phyloP scores from a whole-genome alignment of 2,797 vertebrate species.

The Poeciliopsis infans region DNA sequence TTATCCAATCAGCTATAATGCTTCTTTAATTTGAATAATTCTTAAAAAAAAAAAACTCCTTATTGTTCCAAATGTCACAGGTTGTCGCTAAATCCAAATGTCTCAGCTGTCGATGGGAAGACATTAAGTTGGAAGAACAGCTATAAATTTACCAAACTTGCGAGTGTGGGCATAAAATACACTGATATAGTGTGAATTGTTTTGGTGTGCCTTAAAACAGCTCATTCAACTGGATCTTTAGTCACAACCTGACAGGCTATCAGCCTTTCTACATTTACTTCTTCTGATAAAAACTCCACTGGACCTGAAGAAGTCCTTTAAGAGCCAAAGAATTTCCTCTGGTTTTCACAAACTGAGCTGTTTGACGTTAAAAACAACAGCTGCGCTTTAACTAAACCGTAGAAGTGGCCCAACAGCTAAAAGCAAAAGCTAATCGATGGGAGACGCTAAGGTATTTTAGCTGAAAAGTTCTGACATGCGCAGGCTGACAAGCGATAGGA shows the following conservation, averaged over 20 bases:
- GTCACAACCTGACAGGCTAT: neutral
- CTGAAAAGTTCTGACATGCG: conserved; percentile 34
- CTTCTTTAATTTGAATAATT: neutral
- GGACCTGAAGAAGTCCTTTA: neutral
- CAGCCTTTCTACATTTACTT: neutral
- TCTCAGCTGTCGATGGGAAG: neutral
- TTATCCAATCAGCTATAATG: neutral
- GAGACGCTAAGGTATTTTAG: conserved; percentile 24
- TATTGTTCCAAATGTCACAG: neutral
- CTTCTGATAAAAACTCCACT: neutral
- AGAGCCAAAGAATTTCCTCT: neutral
- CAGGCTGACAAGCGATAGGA: conserved; percentile 49
- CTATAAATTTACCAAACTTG: neutral
- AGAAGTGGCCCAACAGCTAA: conserved; percentile 35
- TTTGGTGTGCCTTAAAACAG: neutral
- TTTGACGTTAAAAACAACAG: neutral
- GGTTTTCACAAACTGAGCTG: neutral
- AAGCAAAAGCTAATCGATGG: conserved; percentile 28
- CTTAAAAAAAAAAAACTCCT: neutral
- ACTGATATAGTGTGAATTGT: neutral
- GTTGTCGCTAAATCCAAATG: neutral
- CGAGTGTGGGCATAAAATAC: neutral
- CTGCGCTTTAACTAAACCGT: conserved; percentile 41
- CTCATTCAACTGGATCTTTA: neutral
- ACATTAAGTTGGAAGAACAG: neutral